phyloP scores from a whole-genome alignment of 2,113 vertebrate species.

The Entelurus aequoreus region DNA sequence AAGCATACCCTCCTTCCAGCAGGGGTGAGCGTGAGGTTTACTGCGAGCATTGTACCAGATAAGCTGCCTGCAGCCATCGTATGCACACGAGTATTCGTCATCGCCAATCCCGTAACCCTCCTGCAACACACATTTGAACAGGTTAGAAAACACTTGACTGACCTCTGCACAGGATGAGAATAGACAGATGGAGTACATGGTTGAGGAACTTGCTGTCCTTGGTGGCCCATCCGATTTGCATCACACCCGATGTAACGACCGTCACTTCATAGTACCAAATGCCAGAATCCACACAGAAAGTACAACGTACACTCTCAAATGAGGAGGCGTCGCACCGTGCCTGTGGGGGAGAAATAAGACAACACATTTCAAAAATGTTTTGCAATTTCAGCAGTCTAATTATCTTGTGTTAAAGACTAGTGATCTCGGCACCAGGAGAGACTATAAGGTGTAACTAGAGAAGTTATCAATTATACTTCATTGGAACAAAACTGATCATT shows the following conservation, averaged over 20 bases:
- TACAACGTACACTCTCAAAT: constrained; percentile 97
- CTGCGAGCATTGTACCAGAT: constrained; percentile 99
- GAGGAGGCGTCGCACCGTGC: constrained; percentile 96
- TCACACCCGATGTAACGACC: constrained; percentile 93
- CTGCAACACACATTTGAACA: constrained; percentile 59
- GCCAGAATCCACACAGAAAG: constrained; percentile 94
- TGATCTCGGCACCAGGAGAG: too few relatives aligned
- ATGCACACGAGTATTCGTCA: constrained; percentile 95
- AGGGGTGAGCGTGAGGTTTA: constrained; percentile 93
- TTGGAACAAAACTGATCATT: too few relatives aligned
- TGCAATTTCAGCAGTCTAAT: constrained; percentile 1
- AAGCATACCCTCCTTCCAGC: constrained; percentile 94
- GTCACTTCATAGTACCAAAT: constrained; percentile 99
- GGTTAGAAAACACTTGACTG: background rate
- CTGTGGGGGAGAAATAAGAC: constrained; percentile 50
- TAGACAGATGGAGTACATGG: constrained; percentile 73
- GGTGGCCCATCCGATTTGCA: constrained; percentile 99
- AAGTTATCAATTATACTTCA: too few relatives aligned
- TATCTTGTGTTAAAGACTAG: too few relatives aligned
- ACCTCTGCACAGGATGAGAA: background rate
- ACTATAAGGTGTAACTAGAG: too few relatives aligned
- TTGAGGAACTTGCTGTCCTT: constrained; percentile 99
- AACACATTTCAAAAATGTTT: background rate
- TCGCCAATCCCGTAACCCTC: constrained; percentile 98
- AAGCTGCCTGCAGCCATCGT: constrained; percentile 99